Evolutionary conservation across 2,113 vertebrate species (phyloP), one percentile per base, ranked within the genome.

Genomic region (Enhydra lutris): DNA sequence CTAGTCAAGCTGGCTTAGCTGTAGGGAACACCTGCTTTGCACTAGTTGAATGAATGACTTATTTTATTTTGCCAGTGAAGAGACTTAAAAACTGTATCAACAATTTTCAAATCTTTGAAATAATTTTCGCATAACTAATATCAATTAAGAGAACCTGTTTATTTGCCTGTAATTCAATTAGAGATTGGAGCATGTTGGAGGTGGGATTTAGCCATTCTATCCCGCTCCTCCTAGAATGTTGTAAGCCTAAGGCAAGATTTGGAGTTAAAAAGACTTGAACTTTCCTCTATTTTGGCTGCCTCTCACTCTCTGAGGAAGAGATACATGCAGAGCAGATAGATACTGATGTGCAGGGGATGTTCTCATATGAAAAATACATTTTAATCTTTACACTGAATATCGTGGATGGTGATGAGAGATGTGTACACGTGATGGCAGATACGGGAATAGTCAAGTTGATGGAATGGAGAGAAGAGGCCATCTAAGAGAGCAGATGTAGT

Each of bases 41-140:
- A n/a, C 14, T 3, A 17, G 47, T 12, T 83, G 26, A 69, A n/a
- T 42, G 29, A 74, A 93, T 18, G 31, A 45, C 26, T 24, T 9
- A 29, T 42, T 85, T 83, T 6, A 17, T 3, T 89, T 52, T 67
- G 31, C 47, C 61, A 83, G 17, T 21, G 24, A 52, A 39, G 23
- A 78, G 21, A 88, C 45, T 71, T 11, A 84, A 55, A 8, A 14
- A 91, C 20, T 73, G 4, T 18, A 69, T 63, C 14, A 23, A 71
- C 29, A 65, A 14, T 59, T 93, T 95, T 80, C 36, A 93, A 94
- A 78, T 96, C 17, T 89, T 80, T 92, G 29, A 79, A 78, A 73
- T 95, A 42, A 52, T 92, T 69, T 95, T 31, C 17, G 55, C 23
- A 15, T 50, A 79, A 90, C 10, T 74, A 50, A 23, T 69, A 36